Evolutionary conservation across 2,797 vertebrate genomes (phyloP).

Genomic region (Poecilia picta): DNA sequence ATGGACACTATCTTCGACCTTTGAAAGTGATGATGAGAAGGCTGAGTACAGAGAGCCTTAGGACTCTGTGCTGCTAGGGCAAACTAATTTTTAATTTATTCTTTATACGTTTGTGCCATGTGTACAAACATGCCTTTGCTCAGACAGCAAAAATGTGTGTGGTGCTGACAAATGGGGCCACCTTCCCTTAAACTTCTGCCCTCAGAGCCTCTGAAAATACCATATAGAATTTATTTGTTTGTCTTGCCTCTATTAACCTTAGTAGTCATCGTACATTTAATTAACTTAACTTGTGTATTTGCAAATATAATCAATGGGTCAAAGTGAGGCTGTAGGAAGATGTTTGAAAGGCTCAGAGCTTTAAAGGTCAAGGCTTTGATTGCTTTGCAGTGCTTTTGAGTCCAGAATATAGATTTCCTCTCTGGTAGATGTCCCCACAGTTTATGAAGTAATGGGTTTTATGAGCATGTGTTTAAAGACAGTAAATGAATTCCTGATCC

Average conservation of each 20-base stretch:
- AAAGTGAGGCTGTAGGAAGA: constrained; percentile 8
- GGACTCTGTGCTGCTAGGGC: constrained; percentile 35
- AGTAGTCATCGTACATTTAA: constrained; percentile 12
- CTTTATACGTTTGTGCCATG: constrained; percentile 27
- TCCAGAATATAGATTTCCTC: constrained; percentile 25
- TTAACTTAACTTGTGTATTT: constrained; percentile 28
- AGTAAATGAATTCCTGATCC: constrained; percentile 19
- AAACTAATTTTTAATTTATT: constrained; percentile 36
- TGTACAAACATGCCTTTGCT: constrained; percentile 21
- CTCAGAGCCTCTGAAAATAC: constrained; percentile 9
- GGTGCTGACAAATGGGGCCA: constrained; percentile 5
- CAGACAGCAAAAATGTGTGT: constrained; percentile 8
- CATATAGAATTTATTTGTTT: constrained; percentile 11
- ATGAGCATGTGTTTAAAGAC: constrained; percentile 26
- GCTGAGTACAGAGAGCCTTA: constrained; percentile 54
- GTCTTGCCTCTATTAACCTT: constrained; percentile 22
- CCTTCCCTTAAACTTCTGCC: constrained; percentile 14
- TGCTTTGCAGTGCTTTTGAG: constrained; percentile 27
- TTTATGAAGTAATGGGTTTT: constrained; percentile 34
- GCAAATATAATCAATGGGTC: constrained; percentile 30
- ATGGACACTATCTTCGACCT: constrained; percentile 68
- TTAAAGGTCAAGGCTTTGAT: constrained; percentile 47
- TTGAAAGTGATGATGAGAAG: constrained; percentile 67
- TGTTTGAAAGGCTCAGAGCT: constrained; percentile 15
- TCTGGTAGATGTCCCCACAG: constrained; percentile 16